phyloP scores from a whole-genome alignment of 2,888 invertebrate species.

The Colostygia pectinataria region DNA sequence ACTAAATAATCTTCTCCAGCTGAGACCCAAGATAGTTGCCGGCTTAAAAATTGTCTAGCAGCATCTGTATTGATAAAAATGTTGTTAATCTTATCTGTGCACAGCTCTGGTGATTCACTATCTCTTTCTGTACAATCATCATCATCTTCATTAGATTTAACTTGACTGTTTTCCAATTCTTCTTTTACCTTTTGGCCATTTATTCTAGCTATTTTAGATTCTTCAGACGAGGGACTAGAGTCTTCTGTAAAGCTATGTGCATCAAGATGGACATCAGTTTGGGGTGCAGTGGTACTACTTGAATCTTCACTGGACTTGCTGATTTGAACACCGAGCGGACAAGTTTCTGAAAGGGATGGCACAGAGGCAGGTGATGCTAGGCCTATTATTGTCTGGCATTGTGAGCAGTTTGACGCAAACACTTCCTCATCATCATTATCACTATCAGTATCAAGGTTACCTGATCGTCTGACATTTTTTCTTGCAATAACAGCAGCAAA shows the following conservation, averaged over 20 bases:
- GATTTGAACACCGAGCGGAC: constrained; percentile 84
- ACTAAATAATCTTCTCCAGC: constrained; percentile 86
- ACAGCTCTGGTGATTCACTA: constrained; percentile 52
- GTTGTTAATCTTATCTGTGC: constrained; percentile 82
- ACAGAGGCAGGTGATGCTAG: constrained; percentile 83
- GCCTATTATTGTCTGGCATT: constrained; percentile 83
- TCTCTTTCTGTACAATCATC: constrained; percentile 54
- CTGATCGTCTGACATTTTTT: constrained; percentile 79
- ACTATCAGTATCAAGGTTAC: constrained; percentile 83
- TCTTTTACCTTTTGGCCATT: constrained; percentile 59
- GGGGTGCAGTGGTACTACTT: constrained; percentile 83
- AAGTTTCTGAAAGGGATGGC: constrained; percentile 85
- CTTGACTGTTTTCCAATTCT: constrained; percentile 50
- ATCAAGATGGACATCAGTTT: constrained; percentile 81
- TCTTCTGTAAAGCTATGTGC: constrained; percentile 81
- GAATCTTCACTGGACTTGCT: constrained; percentile 84
- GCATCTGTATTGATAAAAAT: constrained; percentile 91
- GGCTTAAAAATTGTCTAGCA: constrained; percentile 88
- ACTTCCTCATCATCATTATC: constrained; percentile 85
- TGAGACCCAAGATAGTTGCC: constrained; percentile 89
- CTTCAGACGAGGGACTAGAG: constrained; percentile 82
- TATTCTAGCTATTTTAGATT: constrained; percentile 75
- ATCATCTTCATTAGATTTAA: constrained; percentile 47
- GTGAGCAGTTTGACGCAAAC: constrained; percentile 86
- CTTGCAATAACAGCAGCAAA: constrained; percentile 89